Evolutionary conservation across 2,888 invertebrate species (phyloP).

Genomic region (Drepana falcataria): DNA sequence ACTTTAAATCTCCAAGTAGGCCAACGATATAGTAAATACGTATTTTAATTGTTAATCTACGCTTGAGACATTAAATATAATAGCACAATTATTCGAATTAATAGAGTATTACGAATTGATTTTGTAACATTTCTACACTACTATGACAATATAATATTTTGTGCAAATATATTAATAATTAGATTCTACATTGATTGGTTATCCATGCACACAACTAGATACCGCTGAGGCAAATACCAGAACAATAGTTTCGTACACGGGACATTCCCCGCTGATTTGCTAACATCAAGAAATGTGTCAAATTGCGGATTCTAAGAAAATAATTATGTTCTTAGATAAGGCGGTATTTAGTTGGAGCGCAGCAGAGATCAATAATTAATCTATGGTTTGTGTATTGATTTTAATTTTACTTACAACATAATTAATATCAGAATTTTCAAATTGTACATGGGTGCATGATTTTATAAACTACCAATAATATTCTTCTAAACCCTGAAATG

Average conservation of each 20-base stretch:
- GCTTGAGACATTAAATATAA: neutral
- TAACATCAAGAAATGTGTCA: no score
- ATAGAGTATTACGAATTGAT: neutral
- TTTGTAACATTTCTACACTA: neutral
- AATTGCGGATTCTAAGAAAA: no score
- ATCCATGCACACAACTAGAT: no score
- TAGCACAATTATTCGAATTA: neutral
- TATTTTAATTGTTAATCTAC: slow-evolving; percentile 2
- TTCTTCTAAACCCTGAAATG: slow-evolving; percentile 40
- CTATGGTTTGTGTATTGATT: neutral
- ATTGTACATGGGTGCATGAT: neutral
- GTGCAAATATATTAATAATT: no score
- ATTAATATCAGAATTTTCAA: neutral
- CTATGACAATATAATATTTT: no score
- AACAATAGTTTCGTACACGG: no score
- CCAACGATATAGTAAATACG: slow-evolving; percentile 17
- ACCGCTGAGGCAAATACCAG: no score
- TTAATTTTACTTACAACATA: neutral
- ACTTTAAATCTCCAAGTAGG: slow-evolving; percentile 22
- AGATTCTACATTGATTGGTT: no score
- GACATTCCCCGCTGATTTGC: no score
- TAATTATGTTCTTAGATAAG: no score
- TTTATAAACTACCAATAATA: slow-evolving; percentile 8
- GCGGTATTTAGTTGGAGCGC: no score
- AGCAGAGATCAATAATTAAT: neutral